Conservation (phyloP, 2,113 vertebrate genomes). For the Lipophrys pholis region DNA sequence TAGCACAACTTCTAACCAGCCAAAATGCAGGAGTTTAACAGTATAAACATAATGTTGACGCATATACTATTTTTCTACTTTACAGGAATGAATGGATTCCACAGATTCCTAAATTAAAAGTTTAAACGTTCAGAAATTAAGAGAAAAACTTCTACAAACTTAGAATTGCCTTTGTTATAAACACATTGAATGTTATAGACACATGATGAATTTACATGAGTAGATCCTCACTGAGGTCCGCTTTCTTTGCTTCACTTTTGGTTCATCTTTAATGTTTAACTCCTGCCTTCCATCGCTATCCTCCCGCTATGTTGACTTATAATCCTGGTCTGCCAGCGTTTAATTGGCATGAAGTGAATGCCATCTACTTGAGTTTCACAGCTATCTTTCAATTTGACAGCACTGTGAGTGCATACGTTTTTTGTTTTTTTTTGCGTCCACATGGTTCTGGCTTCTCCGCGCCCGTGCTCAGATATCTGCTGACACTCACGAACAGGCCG, state of each 20-base stretch:
- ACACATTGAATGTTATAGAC: too few relatives aligned
- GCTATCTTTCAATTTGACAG: slow-evolving; percentile 35
- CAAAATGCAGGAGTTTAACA: too few relatives aligned
- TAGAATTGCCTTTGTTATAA: too few relatives aligned
- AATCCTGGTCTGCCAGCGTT: slow-evolving; percentile 2
- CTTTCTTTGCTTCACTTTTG: not conserved
- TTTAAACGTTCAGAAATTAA: too few relatives aligned
- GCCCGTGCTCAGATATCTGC: not conserved
- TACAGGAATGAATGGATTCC: too few relatives aligned
- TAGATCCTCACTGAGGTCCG: too few relatives aligned
- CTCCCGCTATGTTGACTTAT: not conserved
- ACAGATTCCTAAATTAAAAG: too few relatives aligned
- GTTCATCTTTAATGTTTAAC: not conserved
- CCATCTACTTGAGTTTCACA: slow-evolving; percentile 31
- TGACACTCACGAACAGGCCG: not conserved
- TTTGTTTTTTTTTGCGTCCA: not conserved
- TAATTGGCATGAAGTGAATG: slow-evolving; percentile 29
- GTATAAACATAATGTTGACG: too few relatives aligned
- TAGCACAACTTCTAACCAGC: too few relatives aligned
- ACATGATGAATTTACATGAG: too few relatives aligned
- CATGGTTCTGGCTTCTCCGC: not conserved
- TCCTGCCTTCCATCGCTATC: not conserved
- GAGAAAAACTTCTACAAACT: too few relatives aligned
- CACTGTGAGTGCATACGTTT: not conserved
- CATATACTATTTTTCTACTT: too few relatives aligned